Evolutionary conservation across 2,888 invertebrate species (phyloP), one percentile per base, ranked within the genome.

Genomic region (Drosophila nigricruria): DNA sequence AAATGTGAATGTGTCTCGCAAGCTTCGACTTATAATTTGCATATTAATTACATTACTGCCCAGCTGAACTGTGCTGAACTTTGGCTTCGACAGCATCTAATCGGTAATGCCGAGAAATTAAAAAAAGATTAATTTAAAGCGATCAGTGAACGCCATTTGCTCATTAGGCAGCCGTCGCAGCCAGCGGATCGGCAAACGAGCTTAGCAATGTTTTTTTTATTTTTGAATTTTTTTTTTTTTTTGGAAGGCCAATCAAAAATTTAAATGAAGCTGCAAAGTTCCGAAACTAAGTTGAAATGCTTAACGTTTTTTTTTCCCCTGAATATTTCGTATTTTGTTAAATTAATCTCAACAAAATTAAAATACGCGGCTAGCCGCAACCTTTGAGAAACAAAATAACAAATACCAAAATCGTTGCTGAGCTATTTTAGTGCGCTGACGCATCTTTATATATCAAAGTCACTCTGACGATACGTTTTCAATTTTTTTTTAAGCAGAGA

Each of bases 91-190:
- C 86, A 83, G 84, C 83, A 74, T 83, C 85, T 88, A 87, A 88
- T 86, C 86, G 80, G 84, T 85, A 85, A 82, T 87, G 88, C 87
- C 82, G 50, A 81, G 84, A 87, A 87, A 83, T 87, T 86, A 88
- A 78, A 86, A 88, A 88, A 88, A 87, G 86, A 87, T 87, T 87
- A 87, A 87, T 87, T 86, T 88, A 87, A 87, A 83, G 86, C 86
- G 86, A 88, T 87, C 86, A 88, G 86, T 87, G 86, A 87, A 87
- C 86, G 86, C 86, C 86, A 87, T 87, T 87, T 87, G 88, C 86
- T 87, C 86, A 87, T 87, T 87, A 87, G 88, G 75, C 75, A 70
- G 67, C 53, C 42, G 62, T 57, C 61, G 73, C 38, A 60, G 63
- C 38, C 61, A 52, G 61, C 77, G 79, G 74, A 86, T 83, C 87